Base-by-base conservation (phyloP, 2,888 invertebrate genomes). In the Eupithecia inturbata region DNA sequence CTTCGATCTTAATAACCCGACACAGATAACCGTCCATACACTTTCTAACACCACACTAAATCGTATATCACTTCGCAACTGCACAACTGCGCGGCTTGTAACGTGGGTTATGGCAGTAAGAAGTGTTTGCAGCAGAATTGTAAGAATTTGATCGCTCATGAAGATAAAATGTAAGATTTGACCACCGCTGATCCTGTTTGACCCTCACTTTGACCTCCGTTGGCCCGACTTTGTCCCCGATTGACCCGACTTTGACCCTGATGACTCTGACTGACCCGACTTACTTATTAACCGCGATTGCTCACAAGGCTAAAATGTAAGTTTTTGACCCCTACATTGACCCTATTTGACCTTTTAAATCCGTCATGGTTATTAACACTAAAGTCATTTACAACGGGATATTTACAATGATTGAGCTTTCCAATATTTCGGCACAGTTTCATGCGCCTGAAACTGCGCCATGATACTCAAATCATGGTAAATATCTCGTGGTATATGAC, bases 261-360 rank as follows among this genome's bases (percentile, higher is more conserved):
- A 41, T 41, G n/a, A 49, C 49, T 3, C n/a, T 3, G n/a, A 9
- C 1, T 49, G 9, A 49, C n/a, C 49, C 3, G 3, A 45, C 45
- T 45, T 16, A 7, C 2, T 49, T n/a, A 49, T n/a, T 49, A 19
- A 9, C 49, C n/a, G 83, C 88, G 0, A 39, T 83, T 1, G 82
- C 78, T 0, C 92, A 92, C 74, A 91, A 89, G 72, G 82, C 86
- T 16, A 85, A 81, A 49, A 78, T 87, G 92, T 92, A 68, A 87
- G 91, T 84, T 53, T n/a, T n/a, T n/a, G n/a, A n/a, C n/a, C n/a
- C n/a, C n/a, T n/a, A n/a, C 41, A 16, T 5, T 49, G n/a, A 49
- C n/a, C 16, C n/a, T n/a, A n/a, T n/a, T n/a, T n/a, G n/a, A n/a
- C n/a, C n/a, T n/a, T n/a, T n/a, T n/a, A n/a, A n/a, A n/a, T n/a